These are phyloP conservation scores for Acrobasis consociella DNA, from an alignment of 2,888 invertebrate genomes.

Conservation along the genomic window DNA sequence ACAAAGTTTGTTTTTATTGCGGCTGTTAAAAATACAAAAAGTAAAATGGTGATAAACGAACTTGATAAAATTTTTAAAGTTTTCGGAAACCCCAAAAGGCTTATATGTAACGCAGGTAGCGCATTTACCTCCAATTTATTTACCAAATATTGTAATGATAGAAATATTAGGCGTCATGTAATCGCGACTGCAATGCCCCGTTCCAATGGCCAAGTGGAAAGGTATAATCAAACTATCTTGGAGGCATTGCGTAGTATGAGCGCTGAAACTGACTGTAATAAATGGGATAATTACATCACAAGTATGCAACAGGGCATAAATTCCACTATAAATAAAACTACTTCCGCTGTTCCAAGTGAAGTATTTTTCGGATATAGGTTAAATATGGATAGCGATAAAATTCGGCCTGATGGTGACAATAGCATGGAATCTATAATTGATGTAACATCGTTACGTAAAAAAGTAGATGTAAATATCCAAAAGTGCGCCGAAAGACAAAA, in stretches of 20 bases:
- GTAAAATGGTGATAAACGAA: constrained; percentile 30
- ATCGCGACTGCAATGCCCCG: constrained; percentile 30
- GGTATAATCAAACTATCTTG: constrained; percentile 36
- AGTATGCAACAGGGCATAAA: constrained; percentile 39
- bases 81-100: constrained; percentile 35
- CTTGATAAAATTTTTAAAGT: constrained; percentile 35
- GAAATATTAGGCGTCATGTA: constrained; percentile 27
- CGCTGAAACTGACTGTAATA: constrained; percentile 34
- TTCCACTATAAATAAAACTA: constrained; percentile 34
- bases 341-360: constrained; percentile 31
- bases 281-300: constrained; percentile 34
- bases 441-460: constrained; percentile 28
- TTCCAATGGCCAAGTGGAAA: constrained; percentile 36
- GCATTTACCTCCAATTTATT: constrained; percentile 37
- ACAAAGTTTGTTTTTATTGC: constrained; percentile 47
- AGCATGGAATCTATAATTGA: constrained; percentile 17
- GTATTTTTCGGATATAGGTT: constrained; percentile 35
- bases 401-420: constrained; percentile 24
- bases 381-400: constrained; percentile 25
- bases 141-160: constrained; percentile 29
- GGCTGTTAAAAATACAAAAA: constrained; percentile 34
- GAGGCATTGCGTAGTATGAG: constrained; percentile 33
- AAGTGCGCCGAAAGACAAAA: constrained; percentile 31
- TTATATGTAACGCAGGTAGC: constrained; percentile 37
- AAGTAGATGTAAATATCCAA: constrained; percentile 33